Evolutionary conservation across 2,888 invertebrate genomes (phyloP), one percentile per base, ranked within the genome.

Genomic region (Physocephala rufipes): DNA sequence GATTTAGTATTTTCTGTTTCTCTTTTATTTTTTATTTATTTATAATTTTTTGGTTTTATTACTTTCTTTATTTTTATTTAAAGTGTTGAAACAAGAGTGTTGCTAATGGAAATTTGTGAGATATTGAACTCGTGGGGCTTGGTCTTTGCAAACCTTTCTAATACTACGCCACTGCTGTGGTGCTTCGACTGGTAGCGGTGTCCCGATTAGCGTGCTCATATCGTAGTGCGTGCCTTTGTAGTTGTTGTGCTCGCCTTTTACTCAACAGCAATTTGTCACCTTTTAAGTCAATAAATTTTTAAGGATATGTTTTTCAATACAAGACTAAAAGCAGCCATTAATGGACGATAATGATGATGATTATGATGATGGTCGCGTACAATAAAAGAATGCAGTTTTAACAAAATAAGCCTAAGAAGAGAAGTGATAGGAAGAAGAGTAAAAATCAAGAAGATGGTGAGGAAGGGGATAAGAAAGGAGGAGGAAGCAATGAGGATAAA

Each of bases 181-280:
- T n/a, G n/a, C n/a, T n/a, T n/a, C n/a, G 36, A 36, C 36, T 36
- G 9, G 36, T 4, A 36, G 36, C 51, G 51, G 19, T 49, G 24
- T n/a, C n/a, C n/a, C n/a, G n/a, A n/a, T n/a, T n/a, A n/a, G n/a
- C n/a, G 51, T 65, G 26, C 19, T 36, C 4, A 7, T 36, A 9
- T 36, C 9, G 36, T 36, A 7, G 9, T 36, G 9, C 5, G 9
- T 36, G 36, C 9, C 9, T 4, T 66, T 66, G 55, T 66, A 49
- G 45, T 15, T 61, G 4, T 30, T 30, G 51, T 19, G 30, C 13
- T 21, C n/a, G n/a, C n/a, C n/a, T 49, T 21, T 30, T 58, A 51
- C 68, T 61, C 61, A 62, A 62, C 49, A 62, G 62, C 62, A 68
- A 68, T 68, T 68, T 62, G 68, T 68, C 68, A 68, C 68, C 51